A percentile compares a stretch with the other conserved stretches of the same genome.
phyloP scores from a whole-genome alignment of 1,140 invertebrate genomes.

The Orchesella cincta region DNA sequence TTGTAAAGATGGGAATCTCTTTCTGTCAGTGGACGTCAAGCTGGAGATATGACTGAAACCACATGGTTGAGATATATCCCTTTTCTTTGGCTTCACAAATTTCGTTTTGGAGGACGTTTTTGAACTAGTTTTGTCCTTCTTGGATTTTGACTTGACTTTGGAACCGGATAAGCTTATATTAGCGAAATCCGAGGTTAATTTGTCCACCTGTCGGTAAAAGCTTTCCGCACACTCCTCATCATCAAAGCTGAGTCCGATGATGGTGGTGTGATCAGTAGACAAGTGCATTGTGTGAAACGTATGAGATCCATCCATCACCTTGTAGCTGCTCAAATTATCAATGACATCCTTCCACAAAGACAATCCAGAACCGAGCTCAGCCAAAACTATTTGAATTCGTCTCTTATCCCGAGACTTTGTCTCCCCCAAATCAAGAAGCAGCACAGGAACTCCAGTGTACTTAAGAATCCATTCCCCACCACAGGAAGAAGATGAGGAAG shows the following conservation, averaged over 20 bases:
- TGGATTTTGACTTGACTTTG: conserved; percentile 63
- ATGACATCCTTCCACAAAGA: conserved; percentile 83
- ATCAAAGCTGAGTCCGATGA: conserved; percentile 76
- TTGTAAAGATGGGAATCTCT: conserved; percentile 69
- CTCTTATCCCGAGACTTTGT: conserved; percentile 70
- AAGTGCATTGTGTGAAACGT: conserved; percentile 83
- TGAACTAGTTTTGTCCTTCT: conserved; percentile 54
- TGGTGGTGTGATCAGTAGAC: conserved; percentile 67
- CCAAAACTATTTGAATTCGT: conserved; percentile 73
- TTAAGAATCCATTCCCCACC: conserved; percentile 68
- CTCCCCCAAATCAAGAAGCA: conserved; percentile 75
- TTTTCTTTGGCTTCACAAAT: conserved; percentile 67
- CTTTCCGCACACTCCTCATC: conserved; percentile 71
- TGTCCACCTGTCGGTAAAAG: conserved; percentile 69
- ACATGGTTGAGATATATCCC: conserved; percentile 81
- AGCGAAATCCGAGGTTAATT: conserved; percentile 73
- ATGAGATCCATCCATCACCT: conserved; percentile 60
- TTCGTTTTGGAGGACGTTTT: conserved; percentile 26
- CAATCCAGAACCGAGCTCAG: conserved; percentile 81
- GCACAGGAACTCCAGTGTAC: conserved; percentile 77
- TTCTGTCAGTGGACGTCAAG: conserved; percentile 69
- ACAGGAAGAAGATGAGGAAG: neutral
- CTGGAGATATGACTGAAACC: conserved; percentile 84
- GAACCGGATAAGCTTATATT: conserved; percentile 75
- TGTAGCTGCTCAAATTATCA: conserved; percentile 64